Evolutionary conservation across 2,797 vertebrate genomes (phyloP).

Genomic region (Chelon auratus): DNA sequence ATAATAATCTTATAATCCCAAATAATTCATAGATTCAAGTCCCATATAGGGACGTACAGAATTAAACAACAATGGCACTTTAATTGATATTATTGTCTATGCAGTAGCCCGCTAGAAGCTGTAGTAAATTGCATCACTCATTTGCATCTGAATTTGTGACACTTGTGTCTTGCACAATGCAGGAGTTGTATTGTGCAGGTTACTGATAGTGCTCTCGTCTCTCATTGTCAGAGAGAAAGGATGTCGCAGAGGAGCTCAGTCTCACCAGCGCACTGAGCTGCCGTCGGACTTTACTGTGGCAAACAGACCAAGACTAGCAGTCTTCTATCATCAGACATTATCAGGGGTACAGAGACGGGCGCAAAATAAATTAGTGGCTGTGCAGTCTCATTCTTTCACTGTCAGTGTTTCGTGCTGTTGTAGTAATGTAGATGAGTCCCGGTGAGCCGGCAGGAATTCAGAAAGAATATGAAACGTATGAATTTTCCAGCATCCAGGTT

Average conservation of each 20-base stretch:
- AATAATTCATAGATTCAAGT: no score
- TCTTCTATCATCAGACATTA: constrained; percentile 31
- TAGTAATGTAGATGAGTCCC: constrained; percentile 42
- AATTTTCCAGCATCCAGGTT: constrained; percentile 1
- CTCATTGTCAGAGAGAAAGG: constrained; percentile 18
- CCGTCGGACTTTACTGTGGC: constrained; percentile 31
- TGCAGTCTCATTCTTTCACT: constrained; percentile 32
- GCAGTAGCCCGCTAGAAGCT: not conserved
- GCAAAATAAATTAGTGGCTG: constrained; percentile 47
- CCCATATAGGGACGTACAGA: not conserved
- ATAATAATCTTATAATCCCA: no score
- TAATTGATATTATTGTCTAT: not conserved
- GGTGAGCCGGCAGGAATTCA: constrained; percentile 20
- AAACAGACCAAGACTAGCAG: constrained; percentile 51
- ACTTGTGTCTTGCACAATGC: constrained; percentile 38
- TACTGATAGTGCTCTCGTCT: constrained; percentile 36
- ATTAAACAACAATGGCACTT: not conserved
- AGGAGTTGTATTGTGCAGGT: constrained; percentile 32
- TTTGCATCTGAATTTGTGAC: constrained; percentile 35
- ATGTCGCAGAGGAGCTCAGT: constrained; percentile 35
- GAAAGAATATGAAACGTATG: constrained; percentile 26
- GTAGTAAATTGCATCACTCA: not conserved
- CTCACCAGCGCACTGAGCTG: constrained; percentile 28
- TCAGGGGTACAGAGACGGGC: constrained; percentile 44
- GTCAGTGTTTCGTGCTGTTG: constrained; percentile 35